Evolutionary conservation across 2,888 invertebrate genomes (phyloP), one percentile per base, ranked within the genome.

Genomic region (Psylliodes chrysocephalus): DNA sequence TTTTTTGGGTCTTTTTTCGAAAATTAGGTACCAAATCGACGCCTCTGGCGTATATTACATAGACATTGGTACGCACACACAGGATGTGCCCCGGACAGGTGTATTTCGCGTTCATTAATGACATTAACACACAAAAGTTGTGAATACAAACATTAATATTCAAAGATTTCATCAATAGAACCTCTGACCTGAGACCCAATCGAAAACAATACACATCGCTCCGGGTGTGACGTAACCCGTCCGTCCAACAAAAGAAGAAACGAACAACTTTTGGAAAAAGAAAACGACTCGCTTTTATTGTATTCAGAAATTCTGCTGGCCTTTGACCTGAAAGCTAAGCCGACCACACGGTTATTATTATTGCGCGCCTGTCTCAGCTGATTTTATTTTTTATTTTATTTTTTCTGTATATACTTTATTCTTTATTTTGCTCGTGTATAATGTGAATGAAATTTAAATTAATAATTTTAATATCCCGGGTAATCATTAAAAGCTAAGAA

Each of bases 61-160:
- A 33, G 14, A 60, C 35, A 15, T 17, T 8, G 18, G 53, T n/a
- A 51, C 18, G 15, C 14, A 28, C 42, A 44, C 14, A 56, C 64
- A 64, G 64, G 64, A 64, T 64, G 56, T 51, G 30, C 40, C 18
- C 15, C 18, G 59, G 60, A 60, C 64, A 64, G 64, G 64, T 64
- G 64, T 44, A 60, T 60, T 59, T 49, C 30, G 42, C 42, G 40
- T 53, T 60, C 49, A 49, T 64, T 47, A 64, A 59, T 59, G 53
- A 53, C 33, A 64, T 64, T 60, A 60, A 51, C 60, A 60, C 44
- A 64, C 64, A 64, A 60, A 55, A 64, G 60, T 55, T 25, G 49
- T 60, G 55, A 64, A 64, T 59, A 59, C 60, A 64, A 64, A 64
- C 60, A 60, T 64, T 60, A 38, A 64, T 60, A 60, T 63, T 63